phyloP scores from a whole-genome alignment of 2,888 invertebrate genomes.

The Perdita meconis region DNA sequence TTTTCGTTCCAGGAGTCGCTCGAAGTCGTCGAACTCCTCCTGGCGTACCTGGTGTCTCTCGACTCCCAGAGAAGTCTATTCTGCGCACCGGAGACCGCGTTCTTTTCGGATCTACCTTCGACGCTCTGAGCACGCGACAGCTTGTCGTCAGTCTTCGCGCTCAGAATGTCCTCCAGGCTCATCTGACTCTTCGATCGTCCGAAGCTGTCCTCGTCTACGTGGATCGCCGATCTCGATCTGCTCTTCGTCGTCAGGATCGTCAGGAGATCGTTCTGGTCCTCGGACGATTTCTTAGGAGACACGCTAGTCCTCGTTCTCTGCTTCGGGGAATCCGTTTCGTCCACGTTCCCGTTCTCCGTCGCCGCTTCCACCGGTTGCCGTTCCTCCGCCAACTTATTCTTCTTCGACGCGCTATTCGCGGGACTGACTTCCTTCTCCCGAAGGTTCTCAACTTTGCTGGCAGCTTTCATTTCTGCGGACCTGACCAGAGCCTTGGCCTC shows the following conservation, averaged over 20 bases:
- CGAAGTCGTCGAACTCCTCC: slow-evolving; percentile 49
- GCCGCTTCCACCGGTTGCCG: slow-evolving; percentile 26
- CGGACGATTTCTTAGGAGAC: slow-evolving; percentile 56
- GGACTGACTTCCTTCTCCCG: not conserved
- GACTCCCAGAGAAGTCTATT: slow-evolving; percentile 52
- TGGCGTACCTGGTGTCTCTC: slow-evolving; percentile 53
- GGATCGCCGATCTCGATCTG: slow-evolving; percentile 79
- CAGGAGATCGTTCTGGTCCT: slow-evolving; percentile 75
- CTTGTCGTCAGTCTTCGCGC: slow-evolving; percentile 69
- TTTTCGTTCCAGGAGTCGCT: slow-evolving; percentile 71
- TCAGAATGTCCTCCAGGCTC: slow-evolving; percentile 80
- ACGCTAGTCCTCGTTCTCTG: slow-evolving; percentile 28
- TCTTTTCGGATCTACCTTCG: slow-evolving; percentile 53
- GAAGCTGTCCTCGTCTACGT: slow-evolving; percentile 76
- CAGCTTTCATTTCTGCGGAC: slow-evolving; percentile 45
- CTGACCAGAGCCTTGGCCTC: slow-evolving; percentile 74
- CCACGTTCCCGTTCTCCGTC: slow-evolving; percentile 22
- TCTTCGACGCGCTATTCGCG: slow-evolving; percentile 1
- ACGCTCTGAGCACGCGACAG: slow-evolving; percentile 58
- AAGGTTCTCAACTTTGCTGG: slow-evolving; percentile 32
- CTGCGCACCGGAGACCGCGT: not conserved
- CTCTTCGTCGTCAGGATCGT: slow-evolving; percentile 79
- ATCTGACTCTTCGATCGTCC: slow-evolving; percentile 77
- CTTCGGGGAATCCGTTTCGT: slow-evolving; percentile 43
- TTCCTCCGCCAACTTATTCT: slow-evolving; percentile 43